These are phyloP conservation scores for Hypotaenidia philippensis DNA, from an alignment of 2,797 vertebrate species.

Conservation along the genomic window DNA sequence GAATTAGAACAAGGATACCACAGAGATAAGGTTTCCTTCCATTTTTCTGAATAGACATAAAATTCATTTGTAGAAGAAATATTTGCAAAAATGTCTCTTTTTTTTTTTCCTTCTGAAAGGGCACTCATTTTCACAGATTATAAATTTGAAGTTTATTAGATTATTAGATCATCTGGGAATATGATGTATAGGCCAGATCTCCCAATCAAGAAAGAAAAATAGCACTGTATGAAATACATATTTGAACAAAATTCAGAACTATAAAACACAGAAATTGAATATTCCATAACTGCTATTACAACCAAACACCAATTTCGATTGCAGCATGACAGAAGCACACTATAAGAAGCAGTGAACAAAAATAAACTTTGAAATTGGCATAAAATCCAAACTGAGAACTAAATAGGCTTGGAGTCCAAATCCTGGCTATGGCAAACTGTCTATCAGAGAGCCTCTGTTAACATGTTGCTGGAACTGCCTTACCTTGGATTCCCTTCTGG, in stretches of 20 bases:
- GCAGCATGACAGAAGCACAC: neutral
- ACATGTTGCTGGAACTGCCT: neutral
- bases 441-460: neutral
- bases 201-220: constrained; percentile 39
- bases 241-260: constrained; percentile 26
- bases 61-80: constrained; percentile 34
- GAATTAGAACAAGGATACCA: constrained; percentile 51
- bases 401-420: neutral
- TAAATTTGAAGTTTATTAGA: constrained; percentile 33
- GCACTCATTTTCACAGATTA: constrained; percentile 35
- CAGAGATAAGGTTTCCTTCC: neutral
- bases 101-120: neutral
- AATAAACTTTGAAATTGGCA: neutral
- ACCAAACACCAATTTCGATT: neutral
- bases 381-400: neutral
- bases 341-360: neutral
- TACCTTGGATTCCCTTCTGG: neutral
- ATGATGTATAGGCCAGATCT: constrained; percentile 12
- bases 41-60: constrained; percentile 42
- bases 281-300: neutral
- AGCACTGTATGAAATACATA: neutral
- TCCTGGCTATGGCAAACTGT: no score
- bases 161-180: constrained; percentile 43
- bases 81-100: constrained; percentile 9
- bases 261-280: neutral